Evolutionary conservation across 1,140 invertebrate genomes (phyloP).

Genomic region (Chlorops oryzae): DNA sequence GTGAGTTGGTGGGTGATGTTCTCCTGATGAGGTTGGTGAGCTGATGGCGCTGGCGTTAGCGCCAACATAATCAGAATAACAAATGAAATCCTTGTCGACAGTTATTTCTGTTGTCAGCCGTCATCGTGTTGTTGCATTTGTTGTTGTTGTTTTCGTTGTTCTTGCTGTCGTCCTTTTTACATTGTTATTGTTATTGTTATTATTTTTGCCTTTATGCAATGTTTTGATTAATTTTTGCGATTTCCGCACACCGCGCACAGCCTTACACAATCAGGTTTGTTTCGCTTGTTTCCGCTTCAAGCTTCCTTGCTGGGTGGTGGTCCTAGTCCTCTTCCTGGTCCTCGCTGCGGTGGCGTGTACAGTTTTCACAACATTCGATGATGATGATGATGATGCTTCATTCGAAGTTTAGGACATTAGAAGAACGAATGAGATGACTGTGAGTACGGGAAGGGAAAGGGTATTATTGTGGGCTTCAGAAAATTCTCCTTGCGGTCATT

Average conservation of each 20-base stretch:
- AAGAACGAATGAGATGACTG: too few species aligned
- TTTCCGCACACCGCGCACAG: neutral
- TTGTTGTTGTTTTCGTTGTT: too few species aligned
- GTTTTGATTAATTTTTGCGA: conserved; percentile 43
- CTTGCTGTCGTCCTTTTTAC: too few species aligned
- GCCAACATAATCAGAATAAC: conserved; percentile 45
- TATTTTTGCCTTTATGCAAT: conserved; percentile 45
- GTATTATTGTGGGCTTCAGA: too few species aligned
- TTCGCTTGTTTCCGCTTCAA: neutral
- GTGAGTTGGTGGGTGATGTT: too few species aligned
- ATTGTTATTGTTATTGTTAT: conserved; percentile 44
- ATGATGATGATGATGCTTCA: too few species aligned
- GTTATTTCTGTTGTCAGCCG: conserved; percentile 34
- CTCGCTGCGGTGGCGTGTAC: too few species aligned
- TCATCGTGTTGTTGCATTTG: conserved; percentile 31
- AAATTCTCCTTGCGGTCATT: too few species aligned
- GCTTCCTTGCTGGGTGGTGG: conserved; percentile 1
- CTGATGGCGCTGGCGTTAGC: conserved; percentile 23
- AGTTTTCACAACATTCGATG: too few species aligned
- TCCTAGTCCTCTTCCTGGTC: too few species aligned
- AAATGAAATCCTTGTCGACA: conserved; percentile 45
- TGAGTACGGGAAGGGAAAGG: too few species aligned
- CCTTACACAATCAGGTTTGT: conserved; percentile 1
- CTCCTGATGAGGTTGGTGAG: conserved; percentile 20
- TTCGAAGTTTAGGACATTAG: too few species aligned